Evolutionary conservation across 1,140 invertebrate species (phyloP).

Genomic region (Cotesia chilonis): DNA sequence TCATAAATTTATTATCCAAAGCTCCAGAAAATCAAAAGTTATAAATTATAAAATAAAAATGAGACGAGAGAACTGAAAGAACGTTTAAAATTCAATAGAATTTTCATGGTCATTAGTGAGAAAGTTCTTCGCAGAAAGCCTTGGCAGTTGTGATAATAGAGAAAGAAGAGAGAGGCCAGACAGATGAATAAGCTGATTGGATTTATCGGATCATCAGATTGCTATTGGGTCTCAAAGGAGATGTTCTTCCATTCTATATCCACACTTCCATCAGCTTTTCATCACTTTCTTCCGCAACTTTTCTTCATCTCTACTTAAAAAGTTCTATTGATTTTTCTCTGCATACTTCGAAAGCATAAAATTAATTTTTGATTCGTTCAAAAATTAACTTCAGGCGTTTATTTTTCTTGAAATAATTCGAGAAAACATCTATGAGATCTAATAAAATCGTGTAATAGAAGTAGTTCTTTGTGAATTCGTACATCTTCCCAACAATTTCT

Average conservation of each 20-base stretch:
- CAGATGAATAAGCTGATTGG: conserved; percentile 61
- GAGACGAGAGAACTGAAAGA: conserved; percentile 16
- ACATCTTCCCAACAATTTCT: not conserved
- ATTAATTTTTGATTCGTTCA: too few species aligned
- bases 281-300: not conserved
- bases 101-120: conserved; percentile 32
- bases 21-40: too few species aligned
- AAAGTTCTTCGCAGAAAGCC: conserved; percentile 13
- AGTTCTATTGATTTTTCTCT: not conserved
- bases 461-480: conserved; percentile 17
- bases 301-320: conserved; percentile 7
- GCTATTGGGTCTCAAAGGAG: conserved; percentile 19
- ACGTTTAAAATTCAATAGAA: conserved; percentile 23
- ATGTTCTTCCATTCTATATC: conserved; percentile 18
- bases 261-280: conserved; percentile 6
- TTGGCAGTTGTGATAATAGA: conserved; percentile 9
- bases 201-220: conserved; percentile 59
- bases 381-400: not conserved
- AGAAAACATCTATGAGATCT: not conserved
- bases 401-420: not conserved
- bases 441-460: not conserved
- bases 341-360: not conserved
- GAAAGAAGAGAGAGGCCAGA: conserved; percentile 31
- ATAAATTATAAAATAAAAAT: too few species aligned
- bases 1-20: too few species aligned